Percentiles rank a stretch among this genome's conserved stretches.
Conservation (phyloP, 1,140 invertebrate species). For the Babylonia areolata region DNA sequence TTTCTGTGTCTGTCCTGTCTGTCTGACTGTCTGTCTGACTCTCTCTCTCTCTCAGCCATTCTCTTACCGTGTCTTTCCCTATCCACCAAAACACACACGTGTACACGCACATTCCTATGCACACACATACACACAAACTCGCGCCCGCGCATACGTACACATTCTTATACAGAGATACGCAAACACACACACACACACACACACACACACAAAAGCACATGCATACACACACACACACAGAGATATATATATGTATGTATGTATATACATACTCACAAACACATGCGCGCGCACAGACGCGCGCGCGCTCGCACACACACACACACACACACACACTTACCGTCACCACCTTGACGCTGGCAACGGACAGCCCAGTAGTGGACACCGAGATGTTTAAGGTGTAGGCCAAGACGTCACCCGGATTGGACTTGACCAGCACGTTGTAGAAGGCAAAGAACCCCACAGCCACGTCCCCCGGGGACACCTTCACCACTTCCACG, state of each 20-base stretch:
- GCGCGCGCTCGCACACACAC: too few species aligned
- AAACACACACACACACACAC: too few species aligned
- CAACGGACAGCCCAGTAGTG: conserved; percentile 39
- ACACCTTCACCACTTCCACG: conserved; percentile 16
- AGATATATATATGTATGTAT: too few species aligned
- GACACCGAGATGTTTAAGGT: conserved; percentile 35
- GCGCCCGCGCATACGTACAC: neutral
- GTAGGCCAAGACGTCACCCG: conserved; percentile 24
- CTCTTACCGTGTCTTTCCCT: neutral
- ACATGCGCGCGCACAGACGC: too few species aligned
- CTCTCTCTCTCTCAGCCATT: neutral
- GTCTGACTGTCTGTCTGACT: neutral
- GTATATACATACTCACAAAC: too few species aligned
- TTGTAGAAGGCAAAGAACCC: conserved; percentile 15
- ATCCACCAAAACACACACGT: too few species aligned
- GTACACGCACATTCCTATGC: too few species aligned
- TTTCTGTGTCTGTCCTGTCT: too few species aligned
- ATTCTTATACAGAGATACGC: too few species aligned
- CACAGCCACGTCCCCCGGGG: conserved; percentile 26
- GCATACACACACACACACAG: too few species aligned
- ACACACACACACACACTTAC: neutral
- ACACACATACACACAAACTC: too few species aligned
- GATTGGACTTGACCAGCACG: conserved; percentile 38
- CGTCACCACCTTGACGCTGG: conserved; percentile 36
- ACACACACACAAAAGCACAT: neutral